Percentiles rank a stretch among this genome's conserved stretches.
phyloP scores from a whole-genome alignment of 1,140 invertebrate genomes.

The Drosophila ercepeae region DNA sequence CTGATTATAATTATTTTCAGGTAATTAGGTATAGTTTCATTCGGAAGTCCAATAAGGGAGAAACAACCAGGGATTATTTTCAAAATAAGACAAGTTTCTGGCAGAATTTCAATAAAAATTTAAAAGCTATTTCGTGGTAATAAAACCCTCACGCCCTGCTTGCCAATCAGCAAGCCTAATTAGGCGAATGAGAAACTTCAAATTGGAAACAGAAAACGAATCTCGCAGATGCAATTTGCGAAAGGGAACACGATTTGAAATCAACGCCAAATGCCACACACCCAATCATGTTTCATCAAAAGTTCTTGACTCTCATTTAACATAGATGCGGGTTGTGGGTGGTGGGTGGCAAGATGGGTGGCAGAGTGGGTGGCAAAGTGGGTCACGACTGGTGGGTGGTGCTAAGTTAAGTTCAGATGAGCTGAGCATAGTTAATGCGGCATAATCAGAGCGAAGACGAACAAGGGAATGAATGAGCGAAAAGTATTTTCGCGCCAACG shows the following conservation, averaged over 20 bases:
- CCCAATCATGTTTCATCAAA: conserved; percentile 38
- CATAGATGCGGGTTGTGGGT: conserved; percentile 26
- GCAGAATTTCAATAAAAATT: too few species aligned
- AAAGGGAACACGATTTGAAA: conserved; percentile 23
- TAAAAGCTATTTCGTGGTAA: conserved; percentile 6
- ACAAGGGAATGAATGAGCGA: not conserved
- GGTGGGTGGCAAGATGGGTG: not conserved
- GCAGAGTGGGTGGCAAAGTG: not conserved
- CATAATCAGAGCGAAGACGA: conserved; percentile 29
- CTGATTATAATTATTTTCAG: conserved; percentile 31
- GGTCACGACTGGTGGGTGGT: not conserved
- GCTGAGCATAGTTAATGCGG: conserved; percentile 26
- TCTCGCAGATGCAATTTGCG: conserved; percentile 13
- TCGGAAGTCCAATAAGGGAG: conserved; percentile 1
- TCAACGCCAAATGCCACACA: conserved; percentile 33
- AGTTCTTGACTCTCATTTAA: conserved; percentile 9
- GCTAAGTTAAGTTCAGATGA: conserved; percentile 23
- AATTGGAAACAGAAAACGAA: conserved; percentile 9
- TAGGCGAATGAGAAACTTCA: conserved; percentile 24
- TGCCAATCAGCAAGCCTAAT: conserved; percentile 41
- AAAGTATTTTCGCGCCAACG: conserved; percentile 47
- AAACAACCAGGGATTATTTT: too few species aligned
- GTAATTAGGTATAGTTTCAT: conserved; percentile 22
- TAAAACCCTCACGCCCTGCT: not conserved
- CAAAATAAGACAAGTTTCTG: too few species aligned